Conservation (phyloP, 2,888 invertebrate species). For the Hydriomena furcata region DNA sequence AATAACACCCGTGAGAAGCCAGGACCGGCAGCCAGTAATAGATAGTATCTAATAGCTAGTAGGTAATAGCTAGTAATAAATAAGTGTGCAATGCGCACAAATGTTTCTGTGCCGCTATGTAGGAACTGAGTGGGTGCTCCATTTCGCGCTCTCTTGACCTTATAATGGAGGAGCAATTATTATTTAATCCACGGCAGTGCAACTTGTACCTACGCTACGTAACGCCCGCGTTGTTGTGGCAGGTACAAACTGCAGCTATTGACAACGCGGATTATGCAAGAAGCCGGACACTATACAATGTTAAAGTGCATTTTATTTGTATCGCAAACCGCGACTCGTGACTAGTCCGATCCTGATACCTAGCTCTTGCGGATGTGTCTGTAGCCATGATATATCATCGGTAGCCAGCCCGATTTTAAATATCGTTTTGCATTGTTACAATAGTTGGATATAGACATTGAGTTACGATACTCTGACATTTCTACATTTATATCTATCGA, state of each 20-base stretch:
- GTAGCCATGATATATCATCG: constrained; percentile 43
- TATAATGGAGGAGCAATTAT: constrained; percentile 53
- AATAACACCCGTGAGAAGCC: too few species aligned
- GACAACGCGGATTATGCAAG: constrained; percentile 68
- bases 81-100: constrained; percentile 9
- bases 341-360: constrained; percentile 55
- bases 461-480: constrained; percentile 9
- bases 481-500: too few species aligned
- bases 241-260: constrained; percentile 55
- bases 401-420: constrained; percentile 10
- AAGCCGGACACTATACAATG: constrained; percentile 75
- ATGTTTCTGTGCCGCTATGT: constrained; percentile 11
- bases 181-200: constrained; percentile 58
- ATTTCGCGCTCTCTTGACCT: constrained; percentile 55
- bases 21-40: too few species aligned
- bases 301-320: constrained; percentile 62
- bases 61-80: neutral
- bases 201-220: constrained; percentile 37
- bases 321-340: constrained; percentile 55
- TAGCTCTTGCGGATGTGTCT: constrained; percentile 52
- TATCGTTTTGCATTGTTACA: constrained; percentile 14
- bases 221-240: constrained; percentile 50
- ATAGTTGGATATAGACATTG: constrained; percentile 21
- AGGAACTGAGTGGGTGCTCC: constrained; percentile 41
- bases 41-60: too few species aligned